Evolutionary conservation across 2,888 invertebrate species (phyloP).

Genomic region (Ceratothoa steindachneri): DNA sequence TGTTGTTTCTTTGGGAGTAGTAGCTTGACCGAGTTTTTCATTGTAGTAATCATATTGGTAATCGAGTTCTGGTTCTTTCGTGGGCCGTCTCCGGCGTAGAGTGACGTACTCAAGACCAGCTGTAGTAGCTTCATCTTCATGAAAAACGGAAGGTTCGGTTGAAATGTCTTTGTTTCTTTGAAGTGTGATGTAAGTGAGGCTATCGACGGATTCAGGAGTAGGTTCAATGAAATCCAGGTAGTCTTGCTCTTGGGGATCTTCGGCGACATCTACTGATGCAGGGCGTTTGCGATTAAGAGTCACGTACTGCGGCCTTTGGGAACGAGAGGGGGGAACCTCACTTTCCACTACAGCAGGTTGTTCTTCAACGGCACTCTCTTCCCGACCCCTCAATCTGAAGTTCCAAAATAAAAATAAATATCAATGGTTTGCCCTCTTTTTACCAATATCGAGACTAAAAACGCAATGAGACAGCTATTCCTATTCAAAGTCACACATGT

Average conservation of each 20-base stretch:
- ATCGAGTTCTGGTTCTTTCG: background rate
- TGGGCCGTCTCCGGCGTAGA: conserved; percentile 5
- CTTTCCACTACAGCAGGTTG: conserved; percentile 10
- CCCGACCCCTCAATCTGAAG: background rate
- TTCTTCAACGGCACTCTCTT: conserved; percentile 31
- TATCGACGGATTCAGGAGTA: background rate
- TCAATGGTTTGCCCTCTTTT: background rate
- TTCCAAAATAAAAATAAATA: background rate
- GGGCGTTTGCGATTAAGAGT: conserved; percentile 19
- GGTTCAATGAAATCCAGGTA: background rate
- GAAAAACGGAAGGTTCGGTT: background rate
- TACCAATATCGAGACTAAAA: background rate
- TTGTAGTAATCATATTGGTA: conserved; percentile 31
- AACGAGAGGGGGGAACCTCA: background rate
- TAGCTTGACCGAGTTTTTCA: conserved; percentile 22
- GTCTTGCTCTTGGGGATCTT: background rate
- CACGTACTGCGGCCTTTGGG: conserved; percentile 5
- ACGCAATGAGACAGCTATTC: too few species aligned
- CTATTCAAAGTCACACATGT: too few species aligned
- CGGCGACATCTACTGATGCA: background rate
- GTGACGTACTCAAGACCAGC: conserved; percentile 23
- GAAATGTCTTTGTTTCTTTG: conserved; percentile 13
- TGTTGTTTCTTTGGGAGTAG: background rate
- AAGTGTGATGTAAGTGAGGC: conserved; percentile 31
- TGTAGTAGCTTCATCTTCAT: background rate